phyloP scores from a whole-genome alignment of 2,797 vertebrate species.

The Loris lydekkerianus region DNA sequence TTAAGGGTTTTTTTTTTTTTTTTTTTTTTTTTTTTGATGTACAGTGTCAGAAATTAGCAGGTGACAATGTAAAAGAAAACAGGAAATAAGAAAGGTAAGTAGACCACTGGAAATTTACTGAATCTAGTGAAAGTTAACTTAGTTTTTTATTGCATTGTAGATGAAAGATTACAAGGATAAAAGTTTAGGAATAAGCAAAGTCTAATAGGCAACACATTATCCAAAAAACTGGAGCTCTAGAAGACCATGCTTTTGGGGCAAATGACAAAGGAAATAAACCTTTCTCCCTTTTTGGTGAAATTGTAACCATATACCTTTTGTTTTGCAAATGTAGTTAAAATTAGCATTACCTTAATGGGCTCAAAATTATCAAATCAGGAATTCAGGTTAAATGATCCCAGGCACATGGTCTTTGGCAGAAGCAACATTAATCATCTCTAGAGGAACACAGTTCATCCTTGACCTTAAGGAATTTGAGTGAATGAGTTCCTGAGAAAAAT shows the following conservation, averaged over 20 bases:
- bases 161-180: background rate
- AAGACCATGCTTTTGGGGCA: background rate
- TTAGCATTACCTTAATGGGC: background rate
- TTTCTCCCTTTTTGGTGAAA: background rate
- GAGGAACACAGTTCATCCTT: background rate
- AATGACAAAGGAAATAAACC: background rate
- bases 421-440: background rate
- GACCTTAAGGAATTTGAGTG: background rate
- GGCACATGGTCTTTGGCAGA: background rate
- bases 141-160: slow-evolving; percentile 28
- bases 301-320: background rate
- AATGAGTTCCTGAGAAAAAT: background rate
- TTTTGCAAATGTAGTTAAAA: background rate
- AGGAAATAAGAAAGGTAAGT: background rate
- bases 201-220: background rate
- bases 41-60: background rate
- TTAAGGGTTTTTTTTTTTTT: background rate
- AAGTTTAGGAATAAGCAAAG: background rate
- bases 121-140: background rate
- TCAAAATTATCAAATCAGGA: background rate
- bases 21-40: background rate
- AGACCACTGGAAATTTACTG: background rate
- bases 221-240: background rate
- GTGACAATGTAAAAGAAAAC: background rate
- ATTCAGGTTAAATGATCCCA: background rate